Percentiles rank a stretch among this genome's conserved stretches.
Conservation (phyloP, 2,113 vertebrate species). For the Nothoprocta perdicaria region DNA sequence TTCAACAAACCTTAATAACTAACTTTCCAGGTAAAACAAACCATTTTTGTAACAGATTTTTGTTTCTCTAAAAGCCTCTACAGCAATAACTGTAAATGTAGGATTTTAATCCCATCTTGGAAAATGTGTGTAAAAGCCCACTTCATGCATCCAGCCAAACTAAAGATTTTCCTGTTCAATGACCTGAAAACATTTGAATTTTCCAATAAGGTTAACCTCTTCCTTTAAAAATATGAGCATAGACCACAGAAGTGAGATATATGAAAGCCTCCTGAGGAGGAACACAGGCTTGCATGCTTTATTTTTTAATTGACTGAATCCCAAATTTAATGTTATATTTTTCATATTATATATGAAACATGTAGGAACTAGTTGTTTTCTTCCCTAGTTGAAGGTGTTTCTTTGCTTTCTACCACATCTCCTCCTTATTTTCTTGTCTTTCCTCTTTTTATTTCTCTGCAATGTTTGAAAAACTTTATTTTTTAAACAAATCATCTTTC, state of each 20-base stretch:
- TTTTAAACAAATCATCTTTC: not conserved
- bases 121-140: constrained; percentile 10
- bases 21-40: constrained; percentile 44
- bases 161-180: constrained; percentile 32
- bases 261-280: not conserved
- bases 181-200: constrained; percentile 35
- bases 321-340: no score
- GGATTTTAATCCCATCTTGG: constrained; percentile 20
- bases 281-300: not conserved
- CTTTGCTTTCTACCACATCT: not conserved
- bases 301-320: not conserved
- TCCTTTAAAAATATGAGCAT: not conserved
- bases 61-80: constrained; percentile 1
- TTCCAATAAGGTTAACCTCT: not conserved
- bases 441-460: not conserved
- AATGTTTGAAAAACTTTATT: not conserved
- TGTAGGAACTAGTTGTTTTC: no score
- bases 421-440: not conserved
- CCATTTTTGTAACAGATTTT: not conserved
- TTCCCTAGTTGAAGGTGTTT: no score
- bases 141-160: constrained; percentile 52
- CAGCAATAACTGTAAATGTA: not conserved
- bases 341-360: no score
- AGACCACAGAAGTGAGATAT: not conserved
- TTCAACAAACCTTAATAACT: not conserved